Percentiles rank a stretch among this genome's conserved stretches.
Evolutionary conservation across 2,888 invertebrate genomes (phyloP).

Genomic region (Sylvicola cinctus): DNA sequence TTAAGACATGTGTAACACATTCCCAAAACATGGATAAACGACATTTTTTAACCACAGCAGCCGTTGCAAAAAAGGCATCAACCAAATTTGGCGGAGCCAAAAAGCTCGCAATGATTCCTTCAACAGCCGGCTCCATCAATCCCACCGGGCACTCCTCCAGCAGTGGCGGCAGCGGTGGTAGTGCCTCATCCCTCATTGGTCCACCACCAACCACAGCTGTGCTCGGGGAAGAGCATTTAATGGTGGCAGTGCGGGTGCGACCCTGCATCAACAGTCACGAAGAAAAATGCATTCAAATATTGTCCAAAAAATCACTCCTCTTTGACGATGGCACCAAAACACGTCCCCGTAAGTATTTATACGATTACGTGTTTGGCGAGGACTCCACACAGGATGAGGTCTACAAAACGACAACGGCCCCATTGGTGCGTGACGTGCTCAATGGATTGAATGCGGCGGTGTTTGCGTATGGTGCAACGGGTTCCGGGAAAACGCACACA

Average conservation of each 20-base stretch:
- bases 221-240: too few relatives aligned
- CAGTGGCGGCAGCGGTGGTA: too few relatives aligned
- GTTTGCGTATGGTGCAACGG: conserved; percentile 53
- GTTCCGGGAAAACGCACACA: conserved; percentile 26
- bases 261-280: conserved; percentile 59
- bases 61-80: too few relatives aligned
- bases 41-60: too few relatives aligned
- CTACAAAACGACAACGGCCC: conserved; percentile 68
- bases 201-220: too few relatives aligned
- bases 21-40: too few relatives aligned
- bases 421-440: conserved; percentile 68
- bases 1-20: too few relatives aligned
- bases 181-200: too few relatives aligned
- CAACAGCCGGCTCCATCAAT: too few relatives aligned
- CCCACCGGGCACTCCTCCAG: too few relatives aligned
- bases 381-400: conserved; percentile 71
- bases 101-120: too few relatives aligned
- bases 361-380: conserved; percentile 78
- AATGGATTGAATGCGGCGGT: conserved; percentile 86
- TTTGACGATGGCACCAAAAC: conserved; percentile 31
- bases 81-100: too few relatives aligned
- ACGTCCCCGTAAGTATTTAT: conserved; percentile 67
- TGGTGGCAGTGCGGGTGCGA: conserved; percentile 81
- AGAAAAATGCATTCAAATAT: conserved; percentile 24
- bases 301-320: conserved; percentile 21